Conservation (phyloP, 1,140 invertebrate species). For the Papilio polyxenes region DNA sequence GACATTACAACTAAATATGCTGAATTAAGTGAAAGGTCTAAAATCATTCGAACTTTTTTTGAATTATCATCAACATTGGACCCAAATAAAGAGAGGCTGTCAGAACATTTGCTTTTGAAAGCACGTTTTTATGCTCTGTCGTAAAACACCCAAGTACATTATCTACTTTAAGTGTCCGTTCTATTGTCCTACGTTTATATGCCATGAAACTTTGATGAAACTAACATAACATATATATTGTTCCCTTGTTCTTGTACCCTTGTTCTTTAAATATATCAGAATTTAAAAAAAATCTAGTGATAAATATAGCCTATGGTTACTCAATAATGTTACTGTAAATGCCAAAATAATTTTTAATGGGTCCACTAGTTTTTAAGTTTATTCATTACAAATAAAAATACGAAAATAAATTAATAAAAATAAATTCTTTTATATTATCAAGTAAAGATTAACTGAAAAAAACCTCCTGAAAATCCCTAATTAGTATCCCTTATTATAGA, state of each 20-base stretch:
- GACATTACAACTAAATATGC: background rate
- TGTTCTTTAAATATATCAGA: too few species aligned
- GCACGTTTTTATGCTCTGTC: background rate
- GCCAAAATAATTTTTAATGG: too few species aligned
- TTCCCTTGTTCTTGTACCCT: too few species aligned
- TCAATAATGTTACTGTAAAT: too few species aligned
- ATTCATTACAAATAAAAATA: background rate
- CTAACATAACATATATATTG: background rate
- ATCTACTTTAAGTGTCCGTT: background rate
- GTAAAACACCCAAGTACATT: slow-evolving; percentile 7
- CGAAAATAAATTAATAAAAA: too few species aligned
- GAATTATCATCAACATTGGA: background rate
- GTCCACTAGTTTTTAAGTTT: too few species aligned
- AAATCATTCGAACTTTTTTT: background rate
- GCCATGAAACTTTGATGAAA: background rate
- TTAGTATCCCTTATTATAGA: too few species aligned
- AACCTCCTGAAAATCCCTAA: too few species aligned
- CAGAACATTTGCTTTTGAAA: slow-evolving; percentile 9
- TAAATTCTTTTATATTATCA: background rate
- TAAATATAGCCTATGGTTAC: too few species aligned
- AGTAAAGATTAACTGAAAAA: too few species aligned
- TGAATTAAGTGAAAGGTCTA: background rate
- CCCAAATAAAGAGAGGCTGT: background rate
- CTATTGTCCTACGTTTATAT: slow-evolving; percentile 6
- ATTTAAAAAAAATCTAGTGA: too few species aligned